Conservation (phyloP, 92 coral and sea anemone species). For the Umimayanthus kanabou region DNA sequence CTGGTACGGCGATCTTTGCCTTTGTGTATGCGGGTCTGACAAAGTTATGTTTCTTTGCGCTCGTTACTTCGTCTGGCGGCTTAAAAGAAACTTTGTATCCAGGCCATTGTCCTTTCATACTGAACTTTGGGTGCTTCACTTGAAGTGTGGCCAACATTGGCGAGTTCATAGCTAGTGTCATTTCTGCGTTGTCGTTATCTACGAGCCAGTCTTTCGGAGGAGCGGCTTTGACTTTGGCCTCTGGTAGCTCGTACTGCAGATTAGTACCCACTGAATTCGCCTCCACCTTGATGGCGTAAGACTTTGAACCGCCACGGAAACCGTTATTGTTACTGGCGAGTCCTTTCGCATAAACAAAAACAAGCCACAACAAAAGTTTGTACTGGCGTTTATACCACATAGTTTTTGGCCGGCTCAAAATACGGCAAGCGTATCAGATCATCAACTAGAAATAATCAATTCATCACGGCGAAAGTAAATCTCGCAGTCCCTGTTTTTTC, state of each 20-base stretch:
- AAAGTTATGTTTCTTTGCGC: slow-evolving; percentile 67
- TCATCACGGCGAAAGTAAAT: not conserved
- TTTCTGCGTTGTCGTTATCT: slow-evolving; percentile 85
- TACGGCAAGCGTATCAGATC: not conserved
- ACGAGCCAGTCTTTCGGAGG: slow-evolving; percentile 80
- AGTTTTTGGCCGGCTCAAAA: not conserved
- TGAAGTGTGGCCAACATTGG: slow-evolving; percentile 65
- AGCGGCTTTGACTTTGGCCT: slow-evolving; percentile 76
- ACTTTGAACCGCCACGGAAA: slow-evolving; percentile 79
- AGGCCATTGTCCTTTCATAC: slow-evolving; percentile 88
- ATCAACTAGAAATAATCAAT: not conserved
- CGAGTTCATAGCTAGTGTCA: slow-evolving; percentile 68
- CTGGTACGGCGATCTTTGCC: not conserved
- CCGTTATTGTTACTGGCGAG: slow-evolving; percentile 56
- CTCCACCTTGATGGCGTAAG: slow-evolving; percentile 81
- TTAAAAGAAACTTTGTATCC: slow-evolving; percentile 68
- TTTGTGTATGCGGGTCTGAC: not conserved
- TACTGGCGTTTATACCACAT: not conserved
- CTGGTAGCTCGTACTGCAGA: slow-evolving; percentile 77
- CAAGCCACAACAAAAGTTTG: slow-evolving; percentile 25
- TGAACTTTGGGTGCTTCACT: slow-evolving; percentile 82
- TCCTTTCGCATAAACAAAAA: slow-evolving; percentile 26
- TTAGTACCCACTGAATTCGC: slow-evolving; percentile 80
- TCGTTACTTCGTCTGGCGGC: slow-evolving; percentile 73
- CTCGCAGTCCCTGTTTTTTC: not conserved